Evolutionary conservation across 1,140 invertebrate genomes (phyloP), one percentile per base, ranked within the genome.

Genomic region (Drosophila micromelanica): DNA sequence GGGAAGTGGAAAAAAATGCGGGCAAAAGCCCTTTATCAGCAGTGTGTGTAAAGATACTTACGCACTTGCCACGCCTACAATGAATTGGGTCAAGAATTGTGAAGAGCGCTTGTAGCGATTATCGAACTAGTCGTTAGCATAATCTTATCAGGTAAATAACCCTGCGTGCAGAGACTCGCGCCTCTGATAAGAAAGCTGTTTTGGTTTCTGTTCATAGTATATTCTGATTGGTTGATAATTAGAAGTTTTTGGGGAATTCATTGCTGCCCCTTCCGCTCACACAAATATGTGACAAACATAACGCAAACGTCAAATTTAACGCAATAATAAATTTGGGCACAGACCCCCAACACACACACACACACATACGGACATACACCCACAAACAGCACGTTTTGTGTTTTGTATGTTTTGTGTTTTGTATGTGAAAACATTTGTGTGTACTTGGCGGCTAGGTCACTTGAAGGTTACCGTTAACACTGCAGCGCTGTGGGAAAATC

Each of bases 401-500:
- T 40, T n/a, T n/a, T n/a, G n/a, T n/a, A n/a, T n/a, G n/a, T n/a
- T n/a, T n/a, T n/a, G n/a, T n/a, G n/a, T n/a, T n/a, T n/a, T n/a
- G 23, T 55, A 57, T 61, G 52, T 72, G 20, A 30, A 52, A 52
- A 52, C 27, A 23, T 35, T 32, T 59, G 61, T 73, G 42, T 60
- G 71, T 65, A 67, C 72, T 75, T 72, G 68, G 48, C 46, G 56
- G 15, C 77, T 77, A 74, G 84, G 84, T 89, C 84, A 89, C 59
- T 80, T 89, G 84, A 89, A 89, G 84, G 84, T 89, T 90, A 89
- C 76, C 73, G 79, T 65, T 60, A 79, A 51, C 61, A 73, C 69
- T 45, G 55, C 54, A 72, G 60, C 60, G 46, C 51, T n/a, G 15
- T 23, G 32, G 54, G 54, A 72, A 74, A 87, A 73, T 12, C 82